Evolutionary conservation across 2,888 invertebrate species (phyloP).

Genomic region (Tromatobia lineatoria): DNA sequence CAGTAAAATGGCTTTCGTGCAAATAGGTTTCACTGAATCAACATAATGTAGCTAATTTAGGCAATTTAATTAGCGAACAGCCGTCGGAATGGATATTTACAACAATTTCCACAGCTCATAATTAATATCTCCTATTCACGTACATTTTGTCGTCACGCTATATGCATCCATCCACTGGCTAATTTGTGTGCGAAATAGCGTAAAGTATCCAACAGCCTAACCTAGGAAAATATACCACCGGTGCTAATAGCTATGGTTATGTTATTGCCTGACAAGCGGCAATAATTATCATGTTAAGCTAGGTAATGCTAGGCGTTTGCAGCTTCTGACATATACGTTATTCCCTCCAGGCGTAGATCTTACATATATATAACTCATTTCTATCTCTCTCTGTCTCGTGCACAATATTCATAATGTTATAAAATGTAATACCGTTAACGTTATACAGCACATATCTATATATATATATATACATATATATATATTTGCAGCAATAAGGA

Average conservation of each 20-base stretch:
- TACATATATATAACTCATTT: conserved; percentile 23
- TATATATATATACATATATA: no score
- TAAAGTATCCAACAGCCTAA: conserved; percentile 34
- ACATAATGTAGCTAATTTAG: background rate
- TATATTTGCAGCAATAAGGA: conserved; percentile 19
- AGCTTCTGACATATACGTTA: conserved; percentile 54
- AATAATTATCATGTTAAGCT: conserved; percentile 68
- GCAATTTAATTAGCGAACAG: conserved; percentile 19
- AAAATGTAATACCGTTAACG: conserved; percentile 62
- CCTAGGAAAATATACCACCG: conserved; percentile 17
- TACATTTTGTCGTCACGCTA: conserved; percentile 48
- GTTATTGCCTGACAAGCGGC: conserved; percentile 50
- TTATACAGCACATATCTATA: conserved; percentile 14
- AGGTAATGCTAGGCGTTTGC: conserved; percentile 62
- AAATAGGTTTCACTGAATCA: background rate
- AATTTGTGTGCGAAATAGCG: conserved; percentile 51
- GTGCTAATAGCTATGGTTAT: conserved; percentile 6
- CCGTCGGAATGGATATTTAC: conserved; percentile 39
- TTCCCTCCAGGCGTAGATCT: conserved; percentile 35
- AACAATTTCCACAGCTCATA: conserved; percentile 27
- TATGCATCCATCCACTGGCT: conserved; percentile 45
- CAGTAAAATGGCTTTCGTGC: no score
- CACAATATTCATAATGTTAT: conserved; percentile 62
- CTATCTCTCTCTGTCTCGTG: conserved; percentile 36
- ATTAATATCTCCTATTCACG: conserved; percentile 47